Evolutionary conservation across 64 coral and sea anemone genomes (phyloP).

Genomic region (Pocillopora damicornis): DNA sequence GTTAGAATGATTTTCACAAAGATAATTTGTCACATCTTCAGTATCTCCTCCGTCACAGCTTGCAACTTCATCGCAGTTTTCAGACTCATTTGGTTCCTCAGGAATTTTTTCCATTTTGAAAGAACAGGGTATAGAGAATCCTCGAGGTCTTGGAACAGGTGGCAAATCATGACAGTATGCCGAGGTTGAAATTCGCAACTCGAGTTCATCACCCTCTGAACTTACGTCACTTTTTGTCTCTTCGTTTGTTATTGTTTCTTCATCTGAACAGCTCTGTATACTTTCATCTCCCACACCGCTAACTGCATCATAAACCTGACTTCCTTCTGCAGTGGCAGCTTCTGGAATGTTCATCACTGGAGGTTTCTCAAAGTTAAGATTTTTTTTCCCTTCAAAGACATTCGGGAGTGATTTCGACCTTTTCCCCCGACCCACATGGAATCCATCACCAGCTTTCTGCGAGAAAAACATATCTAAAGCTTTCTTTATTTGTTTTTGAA

Average conservation of each 20-base stretch:
- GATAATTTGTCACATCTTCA: background rate
- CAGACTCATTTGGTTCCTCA: background rate
- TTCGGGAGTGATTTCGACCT: constrained; percentile 4
- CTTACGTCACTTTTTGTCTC: background rate
- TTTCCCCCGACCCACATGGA: background rate
- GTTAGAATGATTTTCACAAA: background rate
- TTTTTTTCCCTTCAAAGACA: background rate
- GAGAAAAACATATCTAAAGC: constrained; percentile 1
- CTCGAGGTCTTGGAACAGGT: background rate
- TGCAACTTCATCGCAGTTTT: background rate
- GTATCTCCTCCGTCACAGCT: background rate
- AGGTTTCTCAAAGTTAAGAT: background rate
- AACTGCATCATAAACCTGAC: background rate
- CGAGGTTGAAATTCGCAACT: background rate
- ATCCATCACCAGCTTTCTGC: background rate
- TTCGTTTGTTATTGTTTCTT: background rate
- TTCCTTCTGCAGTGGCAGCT: background rate
- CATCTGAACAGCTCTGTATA: background rate
- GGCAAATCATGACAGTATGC: background rate
- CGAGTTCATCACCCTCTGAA: background rate
- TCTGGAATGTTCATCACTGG: background rate
- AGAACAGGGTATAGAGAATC: background rate
- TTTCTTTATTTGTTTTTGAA: background rate
- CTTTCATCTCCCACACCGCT: background rate
- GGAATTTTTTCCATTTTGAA: constrained; percentile 25